Conservation (phyloP, 2,888 invertebrate species). For the Encarsia formosa region DNA sequence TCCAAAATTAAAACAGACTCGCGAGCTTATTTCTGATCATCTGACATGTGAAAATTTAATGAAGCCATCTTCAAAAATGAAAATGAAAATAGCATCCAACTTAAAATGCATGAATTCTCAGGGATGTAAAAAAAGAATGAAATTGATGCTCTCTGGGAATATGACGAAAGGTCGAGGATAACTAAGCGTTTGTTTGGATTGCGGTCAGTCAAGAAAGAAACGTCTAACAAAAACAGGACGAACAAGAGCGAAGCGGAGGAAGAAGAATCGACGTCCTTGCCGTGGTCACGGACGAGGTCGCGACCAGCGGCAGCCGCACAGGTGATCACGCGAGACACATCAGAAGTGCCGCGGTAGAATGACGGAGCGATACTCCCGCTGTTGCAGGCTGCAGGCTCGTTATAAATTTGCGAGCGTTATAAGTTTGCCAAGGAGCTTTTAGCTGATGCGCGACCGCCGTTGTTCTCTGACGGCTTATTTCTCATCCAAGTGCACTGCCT, state of each 20-base stretch:
- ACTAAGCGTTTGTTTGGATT: no score
- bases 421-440: constrained; percentile 1
- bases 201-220: no score
- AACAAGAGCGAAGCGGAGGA: neutral
- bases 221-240: neutral
- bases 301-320: constrained; percentile 29
- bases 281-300: constrained; percentile 35
- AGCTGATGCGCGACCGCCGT: constrained; percentile 5
- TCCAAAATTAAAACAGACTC: no score
- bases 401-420: neutral
- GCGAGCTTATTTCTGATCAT: no score
- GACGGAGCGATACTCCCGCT: neutral
- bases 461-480: constrained; percentile 1
- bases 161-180: no score
- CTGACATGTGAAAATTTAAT: no score
- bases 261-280: constrained; percentile 34
- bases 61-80: no score
- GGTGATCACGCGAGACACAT: constrained; percentile 42
- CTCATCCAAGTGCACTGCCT: neutral
- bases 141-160: no score
- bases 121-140: no score
- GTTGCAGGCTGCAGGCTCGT: neutral
- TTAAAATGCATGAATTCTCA: no score
- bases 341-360: constrained; percentile 35
- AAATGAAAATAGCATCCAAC: no score